Conservation (phyloP, 2,888 invertebrate genomes). For the Chrysomela aeneicollis region DNA sequence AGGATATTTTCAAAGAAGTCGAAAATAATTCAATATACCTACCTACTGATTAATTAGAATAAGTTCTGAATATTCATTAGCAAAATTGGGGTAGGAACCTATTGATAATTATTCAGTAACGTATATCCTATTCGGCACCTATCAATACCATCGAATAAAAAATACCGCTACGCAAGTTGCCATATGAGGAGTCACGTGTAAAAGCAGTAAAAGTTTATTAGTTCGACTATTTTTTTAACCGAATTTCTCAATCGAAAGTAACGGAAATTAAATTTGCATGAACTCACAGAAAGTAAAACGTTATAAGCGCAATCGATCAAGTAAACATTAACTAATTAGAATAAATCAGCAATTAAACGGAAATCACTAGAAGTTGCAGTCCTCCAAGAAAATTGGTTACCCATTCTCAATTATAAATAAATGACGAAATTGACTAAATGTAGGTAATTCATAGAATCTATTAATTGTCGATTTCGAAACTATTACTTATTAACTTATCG, state of each 20-base stretch:
- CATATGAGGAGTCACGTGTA: conserved; percentile 3
- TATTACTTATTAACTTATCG: too few relatives aligned
- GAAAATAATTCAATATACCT: too few relatives aligned
- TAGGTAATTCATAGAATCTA: too few relatives aligned
- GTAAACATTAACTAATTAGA: not conserved
- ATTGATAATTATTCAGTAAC: too few relatives aligned
- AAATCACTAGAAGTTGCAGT: not conserved
- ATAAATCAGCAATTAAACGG: not conserved
- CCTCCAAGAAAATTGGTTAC: not conserved
- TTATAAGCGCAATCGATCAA: not conserved
- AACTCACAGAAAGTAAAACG: not conserved
- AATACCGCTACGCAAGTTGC: conserved; percentile 1
- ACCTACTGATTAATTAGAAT: too few relatives aligned
- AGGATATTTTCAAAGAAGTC: too few relatives aligned
- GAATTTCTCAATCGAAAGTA: conserved; percentile 14
- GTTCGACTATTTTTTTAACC: not conserved
- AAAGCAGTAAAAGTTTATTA: conserved; percentile 18
- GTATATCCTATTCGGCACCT: too few relatives aligned
- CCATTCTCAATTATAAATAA: not conserved
- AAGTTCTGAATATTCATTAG: too few relatives aligned
- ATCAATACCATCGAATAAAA: too few relatives aligned
- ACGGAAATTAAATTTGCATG: not conserved
- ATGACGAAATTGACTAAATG: too few relatives aligned
- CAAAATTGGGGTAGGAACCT: too few relatives aligned
- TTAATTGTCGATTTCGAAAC: too few relatives aligned